Base-by-base conservation (phyloP, 37 sponge, comb jelly and placozoan species). In the Amphimedon queenslandica region DNA sequence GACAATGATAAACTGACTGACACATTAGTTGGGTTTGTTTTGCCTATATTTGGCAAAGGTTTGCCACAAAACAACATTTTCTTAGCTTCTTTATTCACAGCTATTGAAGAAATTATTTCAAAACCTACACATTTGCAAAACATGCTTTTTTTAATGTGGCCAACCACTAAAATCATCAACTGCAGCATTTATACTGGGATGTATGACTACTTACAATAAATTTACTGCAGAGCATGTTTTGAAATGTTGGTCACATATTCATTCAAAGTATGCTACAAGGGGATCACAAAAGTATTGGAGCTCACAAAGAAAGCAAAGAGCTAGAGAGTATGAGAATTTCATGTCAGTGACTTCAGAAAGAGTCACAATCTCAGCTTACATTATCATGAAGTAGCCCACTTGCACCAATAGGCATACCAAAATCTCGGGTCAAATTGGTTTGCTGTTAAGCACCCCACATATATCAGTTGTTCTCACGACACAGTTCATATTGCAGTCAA, bases 401-500 rank as follows among this genome's bases (percentile, higher is more conserved):
- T 33, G 27, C 63, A 53, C 4, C 18, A 63, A 16, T 24, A 4
- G 51, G 31, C 28, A 64, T 76, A 37, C 77, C 77, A 37, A 31
- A 53, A 76, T 27, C 21, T 27, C 64, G 78, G n/a, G 70, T n/a
- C 1, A 3, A 23, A 27, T 55, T 67, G 70, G 70, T 77, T 67
- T 47, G 32, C 32, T 5, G 10, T 68, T 0, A 77, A 39, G 34
- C 21, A 67, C 0, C 70, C 78, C 1, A 77, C 70, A 37, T 23
- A 2, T 24, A 47, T 77, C 4, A 37, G 66, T 3, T 77, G 67
- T 42, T 57, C 55, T 6, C 78, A 77, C 18, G 70, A 77, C 38
- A n/a, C 58, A 27, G 78, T 77, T 6, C 78, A 67, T 41, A 55
- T 77, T 55, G 78, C 78, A 34, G 78, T 77, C 1, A 77, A 77